A percentile compares a stretch with the other conserved stretches of the same genome.
phyloP scores from a whole-genome alignment of 2,797 vertebrate species.

The Miichthys miiuy region DNA sequence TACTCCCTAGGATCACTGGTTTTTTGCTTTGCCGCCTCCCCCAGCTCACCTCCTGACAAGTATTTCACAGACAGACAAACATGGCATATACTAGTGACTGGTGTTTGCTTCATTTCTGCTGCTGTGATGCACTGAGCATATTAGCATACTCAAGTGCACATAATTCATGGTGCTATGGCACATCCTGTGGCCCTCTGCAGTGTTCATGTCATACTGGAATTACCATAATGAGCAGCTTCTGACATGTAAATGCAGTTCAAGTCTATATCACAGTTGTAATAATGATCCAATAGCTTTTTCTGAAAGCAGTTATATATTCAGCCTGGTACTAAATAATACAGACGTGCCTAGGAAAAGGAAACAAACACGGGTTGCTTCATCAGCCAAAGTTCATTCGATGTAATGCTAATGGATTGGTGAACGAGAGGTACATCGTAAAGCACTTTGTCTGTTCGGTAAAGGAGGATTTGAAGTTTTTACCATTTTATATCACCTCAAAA shows the following conservation, averaged over 20 bases:
- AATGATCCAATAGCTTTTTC: not conserved
- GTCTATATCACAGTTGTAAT: not conserved
- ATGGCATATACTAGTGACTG: constrained; percentile 5
- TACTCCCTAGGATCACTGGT: constrained; percentile 25
- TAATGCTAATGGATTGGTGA: not conserved
- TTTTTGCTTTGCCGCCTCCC: not conserved
- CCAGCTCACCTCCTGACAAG: constrained; percentile 18
- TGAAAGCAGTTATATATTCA: no score
- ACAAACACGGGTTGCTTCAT: not conserved
- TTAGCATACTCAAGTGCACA: not conserved
- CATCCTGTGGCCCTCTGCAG: not conserved
- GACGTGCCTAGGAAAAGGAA: not conserved
- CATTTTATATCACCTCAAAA: not conserved
- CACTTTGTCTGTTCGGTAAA: not conserved
- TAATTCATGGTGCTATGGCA: not conserved
- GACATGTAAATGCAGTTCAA: not conserved
- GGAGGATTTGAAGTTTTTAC: not conserved
- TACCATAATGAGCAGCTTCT: constrained; percentile 1
- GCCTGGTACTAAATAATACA: not conserved
- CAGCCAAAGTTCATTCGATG: not conserved
- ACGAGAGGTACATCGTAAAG: not conserved
- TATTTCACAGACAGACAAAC: constrained; percentile 25
- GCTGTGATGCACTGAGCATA: not conserved
- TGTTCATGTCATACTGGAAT: not conserved
- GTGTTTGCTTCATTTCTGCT: not conserved